These are phyloP conservation scores for Linnaemya vulpina DNA, from an alignment of 2,888 invertebrate genomes.

Conservation along the genomic window DNA sequence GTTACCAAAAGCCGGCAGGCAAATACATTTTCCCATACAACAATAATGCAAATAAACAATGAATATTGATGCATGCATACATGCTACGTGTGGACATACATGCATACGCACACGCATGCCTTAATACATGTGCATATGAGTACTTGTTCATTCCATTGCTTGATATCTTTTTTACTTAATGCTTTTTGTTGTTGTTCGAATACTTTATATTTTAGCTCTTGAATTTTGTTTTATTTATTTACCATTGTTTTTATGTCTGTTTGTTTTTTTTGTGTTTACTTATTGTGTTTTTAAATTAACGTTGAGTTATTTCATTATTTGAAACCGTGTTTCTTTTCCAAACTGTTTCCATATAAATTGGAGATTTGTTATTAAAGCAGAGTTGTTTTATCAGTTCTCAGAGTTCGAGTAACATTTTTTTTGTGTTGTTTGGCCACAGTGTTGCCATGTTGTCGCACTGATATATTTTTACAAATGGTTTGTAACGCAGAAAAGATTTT, in stretches of 20 bases:
- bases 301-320: not conserved
- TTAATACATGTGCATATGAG: no score
- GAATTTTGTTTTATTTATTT: not conserved
- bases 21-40: not conserved
- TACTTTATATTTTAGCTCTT: not conserved
- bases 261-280: slow-evolving; percentile 7
- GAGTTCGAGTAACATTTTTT: not conserved
- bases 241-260: not conserved
- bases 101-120: slow-evolving; percentile 45
- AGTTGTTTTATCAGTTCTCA: slow-evolving; percentile 8
- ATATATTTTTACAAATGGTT: no score
- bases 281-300: slow-evolving; percentile 4
- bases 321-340: slow-evolving; percentile 28
- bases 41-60: not conserved
- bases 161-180: slow-evolving; percentile 1
- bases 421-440: no score
- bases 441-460: no score
- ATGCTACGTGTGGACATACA: no score
- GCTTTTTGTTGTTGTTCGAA: not conserved
- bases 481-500: no score
- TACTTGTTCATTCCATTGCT: not conserved
- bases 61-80: not conserved
- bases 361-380: not conserved
- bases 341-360: not conserved
- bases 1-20: slow-evolving; percentile 31